Evolutionary conservation across 2,888 invertebrate species (phyloP), one percentile per base, ranked within the genome.

Genomic region (Cerceris rybyensis): DNA sequence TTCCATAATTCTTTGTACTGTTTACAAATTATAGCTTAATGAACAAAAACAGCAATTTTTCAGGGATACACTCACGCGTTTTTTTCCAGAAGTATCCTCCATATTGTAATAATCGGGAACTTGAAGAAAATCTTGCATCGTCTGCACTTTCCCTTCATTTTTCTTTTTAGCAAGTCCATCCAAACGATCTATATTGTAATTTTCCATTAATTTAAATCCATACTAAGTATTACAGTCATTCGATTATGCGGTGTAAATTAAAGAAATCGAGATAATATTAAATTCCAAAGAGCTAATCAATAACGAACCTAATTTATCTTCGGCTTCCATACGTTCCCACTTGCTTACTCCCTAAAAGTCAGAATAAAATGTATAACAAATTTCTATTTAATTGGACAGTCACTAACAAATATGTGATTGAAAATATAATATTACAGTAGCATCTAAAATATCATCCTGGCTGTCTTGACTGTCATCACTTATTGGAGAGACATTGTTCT

Each of bases 51-150:
- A 2, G 17, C 14, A 13, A 52, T 13, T 63, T 16, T n/a, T 1
- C 2, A 49, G 41, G 41, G 11, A n/a, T 28, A 65, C 88, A 94
- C 95, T 94, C 94, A 98, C 98, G 93, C 97, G 94, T 93, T 98
- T 98, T 93, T 98, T 97, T 83, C 98, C 98, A 66, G 96, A 95
- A 80, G 93, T 93, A 71, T 94, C 91, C 69, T 92, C 92, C 86
- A 88, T 88, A 63, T 92, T 84, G 87, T 95, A 98, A 88, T 97
- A 97, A 93, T 97, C 96, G 91, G 95, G 94, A 92, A 96, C 91
- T 93, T 98, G 97, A 80, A 99, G 94, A 94, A 97, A 98, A 93
- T 98, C 98, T 91, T 98, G 97, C 95, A 99, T 96, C 74, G 98
- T 96, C 80, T 92, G 92, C 2, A 93, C 93, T 60, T 92, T 91